Base-by-base conservation (phyloP, 2,888 invertebrate species). In the Sabellastarte sp. region DNA sequence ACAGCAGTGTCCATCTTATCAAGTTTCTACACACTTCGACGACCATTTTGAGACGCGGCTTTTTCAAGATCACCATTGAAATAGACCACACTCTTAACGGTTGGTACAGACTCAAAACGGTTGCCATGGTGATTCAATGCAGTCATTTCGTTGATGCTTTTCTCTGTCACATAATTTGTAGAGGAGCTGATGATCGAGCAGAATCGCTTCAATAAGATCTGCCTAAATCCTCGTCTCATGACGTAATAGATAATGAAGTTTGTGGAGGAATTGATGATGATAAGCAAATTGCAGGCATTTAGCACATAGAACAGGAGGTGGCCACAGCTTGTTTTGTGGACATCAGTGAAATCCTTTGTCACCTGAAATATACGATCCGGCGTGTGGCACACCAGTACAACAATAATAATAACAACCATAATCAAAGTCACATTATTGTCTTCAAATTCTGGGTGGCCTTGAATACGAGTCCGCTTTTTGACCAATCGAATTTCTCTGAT, bases 161-260 rank as follows among this genome's bases (percentile, higher is more conserved):
- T n/a, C n/a, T n/a, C n/a, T n/a, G n/a, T n/a, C n/a, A n/a, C n/a
- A n/a, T n/a, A n/a, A n/a, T n/a, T n/a, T n/a, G n/a, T n/a, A n/a
- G n/a, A n/a, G n/a, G n/a, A n/a, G n/a, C n/a, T n/a, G n/a, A n/a
- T n/a, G n/a, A n/a, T n/a, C n/a, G n/a, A n/a, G 59, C 62, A 59
- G 30, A 65, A 30, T 29, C 50, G 51, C n/a, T 32, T 59, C 41
- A 61, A 30, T 10, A 67, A 60, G n/a, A 61, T 61, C 41, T 26
- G 30, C n/a, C 67, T 32, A 52, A 64, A 68, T 1, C 66, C 32
- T 52, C 55, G 55, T 32, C 68, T 30, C 41, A 64, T 63, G 26
- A 64, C 26, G 26, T 67, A 68, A 53, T 68, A 68, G 33, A 68
- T 56, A 10, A 68, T 51, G 32, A 68, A 68, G 50, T 68, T 64